Evolutionary conservation across 2,113 vertebrate genomes (phyloP).

Genomic region (Polypterus bichir): DNA sequence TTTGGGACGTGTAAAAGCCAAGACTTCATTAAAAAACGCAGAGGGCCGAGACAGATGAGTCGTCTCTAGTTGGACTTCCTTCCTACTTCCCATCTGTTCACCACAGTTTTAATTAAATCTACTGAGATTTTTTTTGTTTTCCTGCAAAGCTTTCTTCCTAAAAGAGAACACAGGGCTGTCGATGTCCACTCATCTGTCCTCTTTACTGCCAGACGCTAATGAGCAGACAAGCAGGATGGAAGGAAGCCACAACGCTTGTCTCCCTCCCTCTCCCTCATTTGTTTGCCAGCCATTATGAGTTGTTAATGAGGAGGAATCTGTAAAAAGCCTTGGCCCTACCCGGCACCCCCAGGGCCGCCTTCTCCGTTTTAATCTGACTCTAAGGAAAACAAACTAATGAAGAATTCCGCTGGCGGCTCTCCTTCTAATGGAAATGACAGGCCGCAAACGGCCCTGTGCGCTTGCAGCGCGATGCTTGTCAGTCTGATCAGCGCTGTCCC

Average conservation of each 20-base stretch:
- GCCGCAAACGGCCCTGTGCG: slow-evolving; percentile 59
- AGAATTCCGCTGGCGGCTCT: slow-evolving; percentile 52
- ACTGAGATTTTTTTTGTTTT: slow-evolving; percentile 71
- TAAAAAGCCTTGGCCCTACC: slow-evolving; percentile 52
- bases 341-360: slow-evolving; percentile 26
- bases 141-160: slow-evolving; percentile 36
- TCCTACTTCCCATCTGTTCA: slow-evolving; percentile 93
- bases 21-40: slow-evolving; percentile 62
- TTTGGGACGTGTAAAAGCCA: slow-evolving; percentile 50
- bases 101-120: slow-evolving; percentile 97
- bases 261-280: slow-evolving; percentile 36
- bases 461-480: slow-evolving; percentile 49
- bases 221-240: slow-evolving; percentile 53
- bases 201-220: slow-evolving; percentile 84
- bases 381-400: slow-evolving; percentile 58
- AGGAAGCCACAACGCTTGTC: slow-evolving; percentile 35
- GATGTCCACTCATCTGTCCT: slow-evolving; percentile 75
- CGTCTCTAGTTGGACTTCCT: slow-evolving; percentile 77
- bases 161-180: slow-evolving; percentile 59
- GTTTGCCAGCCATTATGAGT: slow-evolving; percentile 74
- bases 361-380: slow-evolving; percentile 18
- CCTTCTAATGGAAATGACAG: slow-evolving; percentile 64
- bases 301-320: slow-evolving; percentile 78
- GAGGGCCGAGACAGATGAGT: slow-evolving; percentile 77
- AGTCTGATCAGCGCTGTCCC: slow-evolving; percentile 55